Conservation (phyloP, 2,113 vertebrate genomes). For the Podarcis muralis region DNA sequence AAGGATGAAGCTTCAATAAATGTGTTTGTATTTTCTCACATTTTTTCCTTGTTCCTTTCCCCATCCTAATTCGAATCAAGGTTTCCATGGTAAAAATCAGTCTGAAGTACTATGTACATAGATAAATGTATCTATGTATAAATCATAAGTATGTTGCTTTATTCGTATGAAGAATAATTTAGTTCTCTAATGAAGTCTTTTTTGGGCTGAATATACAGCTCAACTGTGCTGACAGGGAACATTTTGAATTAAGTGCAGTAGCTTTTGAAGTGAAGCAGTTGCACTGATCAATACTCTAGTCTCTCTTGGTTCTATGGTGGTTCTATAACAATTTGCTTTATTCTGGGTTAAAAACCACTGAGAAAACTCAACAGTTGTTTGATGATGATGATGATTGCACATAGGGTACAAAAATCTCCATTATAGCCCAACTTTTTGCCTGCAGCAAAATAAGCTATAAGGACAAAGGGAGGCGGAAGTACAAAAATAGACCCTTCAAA, state of each 20-base stretch:
- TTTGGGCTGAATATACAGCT: not conserved
- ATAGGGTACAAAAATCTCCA: not conserved
- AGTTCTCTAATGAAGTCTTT: not conserved
- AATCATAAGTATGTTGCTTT: not conserved
- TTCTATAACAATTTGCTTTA: not conserved
- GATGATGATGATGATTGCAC: not conserved
- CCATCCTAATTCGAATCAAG: not conserved
- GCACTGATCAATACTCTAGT: too few species aligned
- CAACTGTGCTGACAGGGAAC: not conserved
- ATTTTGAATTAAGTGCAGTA: not conserved
- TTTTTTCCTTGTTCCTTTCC: not conserved
- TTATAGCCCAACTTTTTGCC: not conserved
- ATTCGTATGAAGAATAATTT: not conserved
- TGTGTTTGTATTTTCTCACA: not conserved
- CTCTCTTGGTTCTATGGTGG: not conserved
- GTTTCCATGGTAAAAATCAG: not conserved
- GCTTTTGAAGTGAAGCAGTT: not conserved
- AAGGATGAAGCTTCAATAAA: not conserved
- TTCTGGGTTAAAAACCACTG: not conserved
- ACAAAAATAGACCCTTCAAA: not conserved
- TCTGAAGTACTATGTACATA: not conserved
- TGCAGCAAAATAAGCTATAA: not conserved
- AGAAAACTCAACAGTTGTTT: not conserved
- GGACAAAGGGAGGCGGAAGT: not conserved
- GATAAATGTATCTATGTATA: not conserved